Conservation (phyloP, 2,888 invertebrate species). For the Seladonia tumulorum region DNA sequence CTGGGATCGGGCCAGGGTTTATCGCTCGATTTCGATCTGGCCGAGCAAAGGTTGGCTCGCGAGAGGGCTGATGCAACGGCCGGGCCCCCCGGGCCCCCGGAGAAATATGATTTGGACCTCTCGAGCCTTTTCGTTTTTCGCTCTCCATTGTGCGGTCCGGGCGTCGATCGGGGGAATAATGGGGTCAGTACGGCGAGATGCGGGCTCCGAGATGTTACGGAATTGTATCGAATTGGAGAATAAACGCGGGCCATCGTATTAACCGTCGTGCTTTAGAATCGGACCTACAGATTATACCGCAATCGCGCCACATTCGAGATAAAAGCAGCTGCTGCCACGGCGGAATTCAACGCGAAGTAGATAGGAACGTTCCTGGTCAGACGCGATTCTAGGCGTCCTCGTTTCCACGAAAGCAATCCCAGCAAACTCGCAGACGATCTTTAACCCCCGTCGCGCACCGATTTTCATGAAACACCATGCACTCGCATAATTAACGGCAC, state of each 20-base stretch:
- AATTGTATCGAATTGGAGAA: neutral
- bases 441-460: neutral
- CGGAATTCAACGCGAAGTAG: slow-evolving; percentile 12
- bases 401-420: slow-evolving; percentile 9
- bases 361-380: slow-evolving; percentile 14
- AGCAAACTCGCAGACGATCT: neutral
- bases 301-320: neutral
- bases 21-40: slow-evolving; percentile 60
- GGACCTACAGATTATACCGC: neutral
- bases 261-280: neutral
- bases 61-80: slow-evolving; percentile 32
- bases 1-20: slow-evolving; percentile 53
- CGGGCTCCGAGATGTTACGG: neutral
- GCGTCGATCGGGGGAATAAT: neutral
- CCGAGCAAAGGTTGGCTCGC: slow-evolving; percentile 23
- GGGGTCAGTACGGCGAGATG: neutral
- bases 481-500: no score
- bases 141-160: neutral
- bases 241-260: neutral
- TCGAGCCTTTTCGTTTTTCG: neutral
- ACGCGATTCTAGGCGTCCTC: neutral
- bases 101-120: slow-evolving; percentile 8
- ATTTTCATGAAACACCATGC: neutral
- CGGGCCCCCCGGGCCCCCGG: neutral
- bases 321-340: neutral